Evolutionary conservation across 2,797 vertebrate genomes (phyloP), one percentile per base, ranked within the genome.

Genomic region (Yasuhikotakia modesta): DNA sequence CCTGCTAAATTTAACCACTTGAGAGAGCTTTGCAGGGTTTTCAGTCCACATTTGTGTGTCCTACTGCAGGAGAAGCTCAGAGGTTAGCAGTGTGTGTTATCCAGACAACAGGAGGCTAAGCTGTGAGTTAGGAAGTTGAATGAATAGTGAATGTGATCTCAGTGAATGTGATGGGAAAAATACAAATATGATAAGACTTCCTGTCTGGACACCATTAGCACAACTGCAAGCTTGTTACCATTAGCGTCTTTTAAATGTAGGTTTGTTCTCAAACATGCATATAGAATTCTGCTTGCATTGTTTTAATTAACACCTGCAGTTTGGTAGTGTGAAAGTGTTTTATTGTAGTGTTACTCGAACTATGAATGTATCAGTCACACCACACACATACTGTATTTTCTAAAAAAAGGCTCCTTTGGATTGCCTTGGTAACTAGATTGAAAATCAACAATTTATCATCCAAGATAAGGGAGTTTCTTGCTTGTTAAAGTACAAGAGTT

Each of bases 151-250:
- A 60, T 72, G 55, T 74, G 78, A 82, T 79, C 81, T 81, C 79
- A 86, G 86, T 71, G 50, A 82, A 70, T 71, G 69, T 45, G 30
- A 86, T 81, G 79, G 86, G 79, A 87, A 85, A 83, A 76, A 11
- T 1, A 43, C 39, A 43, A 87, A 89, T 91, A 87, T 88, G 88
- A 89, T 88, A 88, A 88, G 84, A 76, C 48, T 81, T 52, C 77
- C 73, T 67, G 82, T 78, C 74, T 72, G 48, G 80, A 86, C 53
- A 68, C 73, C 66, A 81, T 78, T 79, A 79, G 61, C 52, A 64
- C 46, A 43, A 16, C 61, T 32, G 16, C 45, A 58, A 68, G 52
- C 22, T 48, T 46, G 35, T 60, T 22, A 43, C 39, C 39, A 43
- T 27, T 66, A 66, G 32, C 17, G n/a, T 48, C 48, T 69, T 8